Conservation (phyloP, 2,113 vertebrate genomes). For the Halcyon malimbica region DNA sequence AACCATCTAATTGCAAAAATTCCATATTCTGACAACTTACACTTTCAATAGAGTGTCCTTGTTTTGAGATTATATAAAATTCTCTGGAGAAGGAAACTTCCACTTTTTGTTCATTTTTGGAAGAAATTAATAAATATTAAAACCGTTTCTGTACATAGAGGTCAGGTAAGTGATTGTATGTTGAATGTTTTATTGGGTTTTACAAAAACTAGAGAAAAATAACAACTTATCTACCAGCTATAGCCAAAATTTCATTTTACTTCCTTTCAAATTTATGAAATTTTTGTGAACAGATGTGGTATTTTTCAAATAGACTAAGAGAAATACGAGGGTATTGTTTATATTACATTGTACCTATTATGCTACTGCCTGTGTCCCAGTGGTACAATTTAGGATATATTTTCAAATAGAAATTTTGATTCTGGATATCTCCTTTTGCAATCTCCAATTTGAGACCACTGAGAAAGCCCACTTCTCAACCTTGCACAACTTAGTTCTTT, state of each 20-base stretch:
- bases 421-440: neutral
- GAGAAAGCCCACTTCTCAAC: neutral
- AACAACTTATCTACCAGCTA: neutral
- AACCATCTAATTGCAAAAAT: neutral
- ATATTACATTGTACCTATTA: neutral
- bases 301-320: neutral
- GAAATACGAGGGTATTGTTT: fast-evolving
- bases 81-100: neutral
- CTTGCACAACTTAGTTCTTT: neutral
- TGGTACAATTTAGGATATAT: neutral
- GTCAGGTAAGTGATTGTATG: neutral
- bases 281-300: neutral
- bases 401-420: neutral
- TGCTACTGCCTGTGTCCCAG: neutral
- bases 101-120: neutral
- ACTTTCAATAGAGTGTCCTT: neutral
- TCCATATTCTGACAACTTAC: neutral
- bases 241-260: neutral
- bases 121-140: neutral
- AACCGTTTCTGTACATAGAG: neutral
- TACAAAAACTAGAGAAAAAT: neutral
- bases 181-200: neutral
- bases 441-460: neutral
- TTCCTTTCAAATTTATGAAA: neutral
- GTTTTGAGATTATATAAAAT: neutral